Evolutionary conservation across 2,113 vertebrate species (phyloP).

Genomic region (Halcyon malimbica): DNA sequence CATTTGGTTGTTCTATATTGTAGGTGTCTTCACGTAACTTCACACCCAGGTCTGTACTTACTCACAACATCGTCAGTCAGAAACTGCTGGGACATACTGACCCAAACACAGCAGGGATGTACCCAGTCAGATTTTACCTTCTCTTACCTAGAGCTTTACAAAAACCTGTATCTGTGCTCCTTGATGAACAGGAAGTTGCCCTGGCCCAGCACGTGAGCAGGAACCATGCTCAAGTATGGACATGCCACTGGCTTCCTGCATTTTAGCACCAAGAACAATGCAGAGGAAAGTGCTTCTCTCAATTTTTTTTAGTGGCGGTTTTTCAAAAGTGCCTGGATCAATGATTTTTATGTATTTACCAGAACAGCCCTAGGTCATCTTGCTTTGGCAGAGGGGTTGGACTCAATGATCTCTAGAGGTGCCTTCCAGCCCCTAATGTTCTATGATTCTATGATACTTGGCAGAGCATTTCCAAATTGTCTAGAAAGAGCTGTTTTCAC

Average conservation of each 20-base stretch:
- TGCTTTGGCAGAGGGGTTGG: no score
- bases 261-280: not conserved
- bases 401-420: no score
- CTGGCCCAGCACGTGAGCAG: not conserved
- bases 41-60: not conserved
- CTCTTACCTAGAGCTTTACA: not conserved
- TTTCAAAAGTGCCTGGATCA: not conserved
- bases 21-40: not conserved
- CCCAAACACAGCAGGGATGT: fast-evolving
- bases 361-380: not conserved
- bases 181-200: not conserved
- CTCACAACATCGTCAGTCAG: fast-evolving
- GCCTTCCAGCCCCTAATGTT: no score
- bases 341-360: not conserved
- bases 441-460: not conserved
- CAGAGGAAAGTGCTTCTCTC: not conserved
- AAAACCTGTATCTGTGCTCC: not conserved
- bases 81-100: not conserved
- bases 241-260: not conserved
- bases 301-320: not conserved
- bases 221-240: not conserved
- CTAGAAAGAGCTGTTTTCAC: not conserved
- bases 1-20: not conserved
- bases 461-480: not conserved
- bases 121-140: not conserved